These are phyloP conservation scores for Apostichopus parvimensis DNA, from an alignment of 35 echinoderm and acorn worm species.

Conservation along the genomic window DNA sequence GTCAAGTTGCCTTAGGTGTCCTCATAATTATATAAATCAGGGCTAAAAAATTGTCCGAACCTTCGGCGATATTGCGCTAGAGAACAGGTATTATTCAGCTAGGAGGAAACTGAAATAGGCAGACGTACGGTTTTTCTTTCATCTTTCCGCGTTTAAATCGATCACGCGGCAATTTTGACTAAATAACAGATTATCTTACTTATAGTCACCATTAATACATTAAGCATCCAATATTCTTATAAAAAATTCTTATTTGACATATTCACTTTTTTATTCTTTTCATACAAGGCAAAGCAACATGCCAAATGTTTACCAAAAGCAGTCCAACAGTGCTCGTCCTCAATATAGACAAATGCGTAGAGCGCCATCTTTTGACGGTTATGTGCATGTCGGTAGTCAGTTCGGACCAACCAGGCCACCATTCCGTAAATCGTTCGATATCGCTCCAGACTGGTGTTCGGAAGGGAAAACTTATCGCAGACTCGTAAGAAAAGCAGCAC, in stretches of 20 bases:
- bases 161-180: too few species aligned
- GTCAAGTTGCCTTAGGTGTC: too few species aligned
- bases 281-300: conserved; percentile 27
- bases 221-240: too few species aligned
- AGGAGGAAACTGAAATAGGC: too few species aligned
- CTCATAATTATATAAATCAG: too few species aligned
- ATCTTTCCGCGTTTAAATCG: too few species aligned
- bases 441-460: conserved; percentile 52
- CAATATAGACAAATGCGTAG: conserved; percentile 8
- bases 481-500: background rate
- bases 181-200: background rate
- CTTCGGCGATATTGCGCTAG: too few species aligned
- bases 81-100: too few species aligned
- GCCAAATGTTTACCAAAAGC: background rate
- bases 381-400: conserved; percentile 36
- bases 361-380: conserved; percentile 48
- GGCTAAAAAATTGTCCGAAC: too few species aligned
- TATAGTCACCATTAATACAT: too few species aligned
- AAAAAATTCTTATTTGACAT: background rate
- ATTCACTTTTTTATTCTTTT: background rate
- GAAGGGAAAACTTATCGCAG: conserved; percentile 44
- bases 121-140: too few species aligned
- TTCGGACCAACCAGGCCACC: conserved; percentile 17
- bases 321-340: background rate
- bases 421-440: conserved; percentile 36